Base-by-base conservation (phyloP, 2,113 vertebrate species). In the Lepus europaeus region DNA sequence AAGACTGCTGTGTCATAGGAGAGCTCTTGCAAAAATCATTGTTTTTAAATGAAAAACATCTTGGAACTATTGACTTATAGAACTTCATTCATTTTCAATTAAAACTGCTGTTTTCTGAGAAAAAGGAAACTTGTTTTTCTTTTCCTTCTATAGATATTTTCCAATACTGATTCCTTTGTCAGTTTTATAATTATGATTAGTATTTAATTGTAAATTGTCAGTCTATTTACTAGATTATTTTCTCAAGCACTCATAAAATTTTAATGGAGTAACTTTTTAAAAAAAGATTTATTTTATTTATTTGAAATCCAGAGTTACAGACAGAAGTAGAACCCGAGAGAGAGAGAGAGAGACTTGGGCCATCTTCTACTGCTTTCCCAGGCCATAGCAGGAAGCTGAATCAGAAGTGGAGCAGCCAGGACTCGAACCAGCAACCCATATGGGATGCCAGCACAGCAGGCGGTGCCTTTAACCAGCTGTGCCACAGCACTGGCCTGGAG, bases 151-250 rank as follows among this genome's bases (percentile, higher is more conserved):
- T 12, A 95, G 85, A 78, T 68, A 83, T 7, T 96, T 89, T 95
- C 93, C 16, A 96, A 96, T 96, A 97, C 91, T 97, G 96, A 96
- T 96, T 95, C 95, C 88, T 96, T 97, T 96, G 81, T 63, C 96
- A 86, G 89, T 84, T 97, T 97, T 78, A 95, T 93, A 82, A 97
- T 97, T 97, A 68, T 97, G 96, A 98, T 97, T 96, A 93, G 92
- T 82, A 16, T 85, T 93, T 97, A 95, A 66, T 61, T 90, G 69
- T 95, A 82, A 83, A 72, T 97, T 96, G 82, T 88, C 93, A 13
- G 5, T 87, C 91, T 94, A 90, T 94, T 97, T 84, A 91, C 87
- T 83, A 96, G 89, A 76, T 93, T 97, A 74, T 80, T 96, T 98
- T 97, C 96, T 94, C 93, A 97, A 61, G 17, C 9, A 85, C n/a